Evolutionary conservation across 2,113 vertebrate genomes (phyloP).

Genomic region (Polypterus bichir): DNA sequence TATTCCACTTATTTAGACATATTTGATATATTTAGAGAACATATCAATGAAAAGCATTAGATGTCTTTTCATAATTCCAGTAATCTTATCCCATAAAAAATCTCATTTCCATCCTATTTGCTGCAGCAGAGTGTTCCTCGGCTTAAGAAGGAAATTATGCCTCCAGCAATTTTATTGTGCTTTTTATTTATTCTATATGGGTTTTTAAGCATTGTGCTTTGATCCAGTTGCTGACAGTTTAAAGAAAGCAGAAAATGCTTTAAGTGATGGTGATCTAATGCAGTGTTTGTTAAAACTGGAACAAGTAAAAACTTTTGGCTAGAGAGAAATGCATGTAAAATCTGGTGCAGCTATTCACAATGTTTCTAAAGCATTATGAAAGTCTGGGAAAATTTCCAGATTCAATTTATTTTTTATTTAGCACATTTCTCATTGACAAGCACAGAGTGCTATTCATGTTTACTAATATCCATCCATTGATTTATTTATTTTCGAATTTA

Average conservation of each 20-base stretch:
- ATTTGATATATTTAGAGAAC: conserved; percentile 12
- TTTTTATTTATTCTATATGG: conserved; percentile 8
- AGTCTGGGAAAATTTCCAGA: too few species aligned
- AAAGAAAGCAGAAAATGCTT: conserved; percentile 5
- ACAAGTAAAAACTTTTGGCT: too few species aligned
- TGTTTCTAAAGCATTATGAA: too few species aligned
- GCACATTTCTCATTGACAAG: too few species aligned
- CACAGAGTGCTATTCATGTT: too few species aligned
- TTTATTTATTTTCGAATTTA: too few species aligned
- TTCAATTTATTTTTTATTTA: too few species aligned
- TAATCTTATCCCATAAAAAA: conserved; percentile 24
- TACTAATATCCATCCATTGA: too few species aligned
- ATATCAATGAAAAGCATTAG: not conserved
- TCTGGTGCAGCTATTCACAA: too few species aligned
- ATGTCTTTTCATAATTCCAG: conserved; percentile 10
- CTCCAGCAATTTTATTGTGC: conserved; percentile 3
- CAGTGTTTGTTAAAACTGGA: too few species aligned
- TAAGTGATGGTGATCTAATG: too few species aligned
- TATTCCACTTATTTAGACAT: conserved; percentile 10
- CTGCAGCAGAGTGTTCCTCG: not conserved
- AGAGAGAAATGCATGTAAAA: too few species aligned
- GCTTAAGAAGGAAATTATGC: conserved; percentile 8
- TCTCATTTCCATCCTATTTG: conserved; percentile 23
- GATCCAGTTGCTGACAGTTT: conserved; percentile 4
- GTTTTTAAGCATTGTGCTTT: conserved; percentile 10